phyloP scores from a whole-genome alignment of 2,888 invertebrate species.

The Neoaliturus tenellus region DNA sequence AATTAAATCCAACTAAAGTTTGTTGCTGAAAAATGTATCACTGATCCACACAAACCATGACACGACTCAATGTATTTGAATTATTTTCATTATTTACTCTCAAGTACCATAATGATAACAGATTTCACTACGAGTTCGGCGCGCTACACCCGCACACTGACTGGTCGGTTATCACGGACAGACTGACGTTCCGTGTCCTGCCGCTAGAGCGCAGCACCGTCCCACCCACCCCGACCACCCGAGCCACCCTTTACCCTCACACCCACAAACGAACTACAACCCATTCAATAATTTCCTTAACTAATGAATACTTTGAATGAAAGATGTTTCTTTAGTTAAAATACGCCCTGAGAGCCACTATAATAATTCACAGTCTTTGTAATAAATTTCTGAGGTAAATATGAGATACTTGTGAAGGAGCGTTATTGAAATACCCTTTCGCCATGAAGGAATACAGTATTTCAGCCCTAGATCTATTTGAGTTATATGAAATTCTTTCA shows the following conservation, averaged over 20 bases:
- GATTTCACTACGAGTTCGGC: background rate
- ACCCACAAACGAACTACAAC: slow-evolving; percentile 17
- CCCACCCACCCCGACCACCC: slow-evolving; percentile 19
- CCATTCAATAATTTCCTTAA: slow-evolving; percentile 42
- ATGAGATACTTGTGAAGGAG: background rate
- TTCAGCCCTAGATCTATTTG: background rate
- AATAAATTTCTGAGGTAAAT: background rate
- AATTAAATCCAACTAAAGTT: too few relatives aligned
- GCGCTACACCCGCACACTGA: background rate
- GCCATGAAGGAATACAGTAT: background rate
- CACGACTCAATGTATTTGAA: background rate
- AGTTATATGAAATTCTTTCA: slow-evolving; percentile 18
- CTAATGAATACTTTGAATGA: slow-evolving; percentile 24
- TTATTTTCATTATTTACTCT: background rate
- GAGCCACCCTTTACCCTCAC: slow-evolving; percentile 13
- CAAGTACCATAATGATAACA: background rate
- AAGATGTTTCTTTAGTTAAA: background rate
- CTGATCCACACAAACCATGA: too few relatives aligned
- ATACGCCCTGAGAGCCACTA: background rate
- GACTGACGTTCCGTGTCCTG: background rate
- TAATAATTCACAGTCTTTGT: background rate
- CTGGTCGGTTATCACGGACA: background rate
- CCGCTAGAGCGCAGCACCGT: slow-evolving; percentile 2
- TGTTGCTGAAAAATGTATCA: too few relatives aligned
- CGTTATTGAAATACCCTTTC: slow-evolving; percentile 14